These are phyloP conservation scores for Fringilla coelebs DNA, from an alignment of 2,797 vertebrate species.

Conservation along the genomic window DNA sequence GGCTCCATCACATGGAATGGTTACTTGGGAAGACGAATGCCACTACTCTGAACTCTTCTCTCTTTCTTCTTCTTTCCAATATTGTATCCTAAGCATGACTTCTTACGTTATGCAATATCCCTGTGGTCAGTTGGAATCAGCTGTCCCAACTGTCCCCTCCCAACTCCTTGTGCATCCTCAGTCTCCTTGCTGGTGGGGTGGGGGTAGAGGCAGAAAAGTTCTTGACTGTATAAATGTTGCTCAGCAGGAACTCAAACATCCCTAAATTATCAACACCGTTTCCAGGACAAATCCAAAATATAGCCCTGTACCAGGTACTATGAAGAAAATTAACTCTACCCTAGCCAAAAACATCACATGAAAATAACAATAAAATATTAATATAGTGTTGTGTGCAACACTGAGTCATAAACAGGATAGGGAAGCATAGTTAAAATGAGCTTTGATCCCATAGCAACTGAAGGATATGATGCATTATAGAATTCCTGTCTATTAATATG, in stretches of 20 bases:
- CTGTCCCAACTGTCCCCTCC: not conserved
- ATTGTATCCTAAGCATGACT: not conserved
- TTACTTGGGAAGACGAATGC: not conserved
- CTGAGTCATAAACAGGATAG: not conserved
- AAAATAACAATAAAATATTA: not conserved
- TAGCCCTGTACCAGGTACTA: not conserved
- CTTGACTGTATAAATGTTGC: not conserved
- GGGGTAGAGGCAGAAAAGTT: not conserved
- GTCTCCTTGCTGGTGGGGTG: not conserved
- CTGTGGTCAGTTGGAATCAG: not conserved
- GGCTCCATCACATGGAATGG: not conserved
- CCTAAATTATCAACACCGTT: not conserved
- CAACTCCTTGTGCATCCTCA: not conserved
- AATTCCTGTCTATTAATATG: not conserved
- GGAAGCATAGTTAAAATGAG: not conserved
- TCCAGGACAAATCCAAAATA: not conserved
- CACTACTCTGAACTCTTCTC: rapidly evolving
- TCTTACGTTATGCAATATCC: not conserved
- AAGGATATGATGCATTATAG: not conserved
- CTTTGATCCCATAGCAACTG: not conserved
- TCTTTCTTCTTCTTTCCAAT: not conserved
- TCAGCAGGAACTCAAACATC: not conserved
- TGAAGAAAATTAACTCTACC: not conserved
- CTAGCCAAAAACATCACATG: not conserved
- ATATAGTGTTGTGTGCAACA: not conserved